Evolutionary conservation across 2,888 invertebrate genomes (phyloP).

Genomic region (Amiota communis): DNA sequence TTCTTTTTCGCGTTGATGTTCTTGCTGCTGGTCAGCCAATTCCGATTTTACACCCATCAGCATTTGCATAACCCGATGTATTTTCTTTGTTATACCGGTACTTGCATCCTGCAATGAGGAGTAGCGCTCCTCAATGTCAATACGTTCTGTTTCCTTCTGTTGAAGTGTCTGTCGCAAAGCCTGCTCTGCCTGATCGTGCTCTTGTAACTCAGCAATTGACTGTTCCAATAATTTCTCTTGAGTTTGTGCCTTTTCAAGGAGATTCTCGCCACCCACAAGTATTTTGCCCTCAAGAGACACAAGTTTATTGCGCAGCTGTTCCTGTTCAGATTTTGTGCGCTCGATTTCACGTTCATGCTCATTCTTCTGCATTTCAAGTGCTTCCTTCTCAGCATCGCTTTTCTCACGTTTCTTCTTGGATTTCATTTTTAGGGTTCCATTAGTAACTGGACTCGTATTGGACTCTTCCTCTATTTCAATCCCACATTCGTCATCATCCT

Average conservation of each 20-base stretch:
- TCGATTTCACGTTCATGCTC: slow-evolving; percentile 84
- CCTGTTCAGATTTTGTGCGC: slow-evolving; percentile 85
- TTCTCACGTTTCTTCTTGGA: slow-evolving; percentile 74
- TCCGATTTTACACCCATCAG: slow-evolving; percentile 90
- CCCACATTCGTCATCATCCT: slow-evolving; percentile 67
- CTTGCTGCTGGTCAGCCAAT: slow-evolving; percentile 89
- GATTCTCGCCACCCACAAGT: slow-evolving; percentile 97
- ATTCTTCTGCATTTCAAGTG: slow-evolving; percentile 78
- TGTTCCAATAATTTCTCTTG: slow-evolving; percentile 92
- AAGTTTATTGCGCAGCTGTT: slow-evolving; percentile 87
- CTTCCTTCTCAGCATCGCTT: slow-evolving; percentile 78
- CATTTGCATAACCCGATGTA: slow-evolving; percentile 90
- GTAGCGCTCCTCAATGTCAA: slow-evolving; percentile 96
- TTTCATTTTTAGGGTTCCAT: slow-evolving; percentile 73
- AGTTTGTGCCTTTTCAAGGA: slow-evolving; percentile 95
- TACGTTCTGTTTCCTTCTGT: slow-evolving; percentile 92
- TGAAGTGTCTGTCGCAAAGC: slow-evolving; percentile 86
- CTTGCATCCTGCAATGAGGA: slow-evolving; percentile 96
- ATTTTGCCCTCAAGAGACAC: slow-evolving; percentile 94
- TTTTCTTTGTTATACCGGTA: slow-evolving; percentile 91
- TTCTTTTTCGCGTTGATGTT: slow-evolving; percentile 98
- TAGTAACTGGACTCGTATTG: slow-evolving; percentile 72
- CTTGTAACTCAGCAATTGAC: slow-evolving; percentile 87
- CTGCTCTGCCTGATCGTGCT: slow-evolving; percentile 84
- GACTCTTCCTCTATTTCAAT: slow-evolving; percentile 73